Conservation (phyloP, 2,113 vertebrate genomes). For the Donacobius atricapilla region DNA sequence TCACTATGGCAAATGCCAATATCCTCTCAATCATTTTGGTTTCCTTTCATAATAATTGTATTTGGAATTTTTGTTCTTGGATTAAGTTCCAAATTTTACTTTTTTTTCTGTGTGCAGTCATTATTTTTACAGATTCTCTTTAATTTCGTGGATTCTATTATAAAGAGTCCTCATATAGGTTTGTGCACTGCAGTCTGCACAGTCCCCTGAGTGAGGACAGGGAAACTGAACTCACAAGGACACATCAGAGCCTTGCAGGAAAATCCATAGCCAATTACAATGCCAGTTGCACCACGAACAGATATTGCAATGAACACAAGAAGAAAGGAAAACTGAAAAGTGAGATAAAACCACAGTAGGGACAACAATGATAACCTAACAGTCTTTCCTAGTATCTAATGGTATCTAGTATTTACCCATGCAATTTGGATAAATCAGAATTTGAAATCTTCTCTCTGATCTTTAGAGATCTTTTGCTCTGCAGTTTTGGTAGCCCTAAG, state of each 20-base stretch:
- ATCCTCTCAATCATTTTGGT: neutral
- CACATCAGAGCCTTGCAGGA: neutral
- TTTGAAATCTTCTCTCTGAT: neutral
- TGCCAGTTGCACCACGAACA: neutral
- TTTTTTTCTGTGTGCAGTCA: neutral
- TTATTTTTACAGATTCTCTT: neutral
- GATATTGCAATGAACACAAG: neutral
- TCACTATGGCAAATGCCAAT: neutral
- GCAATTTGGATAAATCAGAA: neutral
- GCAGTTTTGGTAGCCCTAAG: neutral
- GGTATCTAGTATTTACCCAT: too few species aligned
- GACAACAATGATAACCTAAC: neutral
- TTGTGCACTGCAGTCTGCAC: neutral
- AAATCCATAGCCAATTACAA: neutral
- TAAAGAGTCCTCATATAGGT: neutral
- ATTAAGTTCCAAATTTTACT: neutral
- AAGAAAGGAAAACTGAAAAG: neutral
- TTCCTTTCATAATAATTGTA: neutral
- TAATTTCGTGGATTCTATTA: neutral
- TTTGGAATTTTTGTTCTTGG: neutral
- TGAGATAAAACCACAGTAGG: neutral
- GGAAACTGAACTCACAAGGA: neutral
- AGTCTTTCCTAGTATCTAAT: neutral
- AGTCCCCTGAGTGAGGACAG: neutral
- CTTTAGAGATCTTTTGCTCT: rapidly evolving